phyloP scores from a whole-genome alignment of 2,888 invertebrate genomes.

The Limenitis camilla region DNA sequence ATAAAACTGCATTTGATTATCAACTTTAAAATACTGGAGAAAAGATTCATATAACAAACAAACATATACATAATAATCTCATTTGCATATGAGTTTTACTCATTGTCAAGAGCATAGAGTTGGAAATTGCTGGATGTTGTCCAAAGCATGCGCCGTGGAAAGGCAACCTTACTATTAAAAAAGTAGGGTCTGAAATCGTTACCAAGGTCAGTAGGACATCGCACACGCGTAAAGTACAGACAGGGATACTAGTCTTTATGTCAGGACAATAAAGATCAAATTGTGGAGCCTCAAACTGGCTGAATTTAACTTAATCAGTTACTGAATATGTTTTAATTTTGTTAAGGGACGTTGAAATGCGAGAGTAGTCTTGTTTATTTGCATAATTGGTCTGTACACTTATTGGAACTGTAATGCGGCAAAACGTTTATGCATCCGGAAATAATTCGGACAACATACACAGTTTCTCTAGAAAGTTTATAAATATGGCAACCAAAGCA shows the following conservation, averaged over 20 bases:
- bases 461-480: background rate
- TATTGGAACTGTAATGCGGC: too few species aligned
- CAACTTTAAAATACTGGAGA: background rate
- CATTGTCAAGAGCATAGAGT: background rate
- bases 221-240: slow-evolving; percentile 1
- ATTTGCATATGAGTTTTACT: background rate
- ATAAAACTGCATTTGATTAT: slow-evolving; percentile 1
- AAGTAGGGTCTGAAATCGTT: slow-evolving; percentile 1
- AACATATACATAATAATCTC: background rate
- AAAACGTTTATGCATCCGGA: too few species aligned
- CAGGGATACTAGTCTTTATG: background rate
- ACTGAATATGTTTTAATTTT: too few species aligned
- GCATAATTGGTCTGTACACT: too few species aligned
- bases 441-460: background rate
- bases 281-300: too few species aligned
- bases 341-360: too few species aligned
- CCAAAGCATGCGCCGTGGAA: slow-evolving; percentile 3
- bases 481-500: background rate
- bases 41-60: background rate
- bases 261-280: background rate
- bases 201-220: slow-evolving; percentile 1
- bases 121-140: background rate
- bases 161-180: background rate
- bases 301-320: too few species aligned
- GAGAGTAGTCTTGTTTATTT: too few species aligned